phyloP scores from a whole-genome alignment of 2,888 invertebrate species.

The Cataglyphis rosenhaueri region DNA sequence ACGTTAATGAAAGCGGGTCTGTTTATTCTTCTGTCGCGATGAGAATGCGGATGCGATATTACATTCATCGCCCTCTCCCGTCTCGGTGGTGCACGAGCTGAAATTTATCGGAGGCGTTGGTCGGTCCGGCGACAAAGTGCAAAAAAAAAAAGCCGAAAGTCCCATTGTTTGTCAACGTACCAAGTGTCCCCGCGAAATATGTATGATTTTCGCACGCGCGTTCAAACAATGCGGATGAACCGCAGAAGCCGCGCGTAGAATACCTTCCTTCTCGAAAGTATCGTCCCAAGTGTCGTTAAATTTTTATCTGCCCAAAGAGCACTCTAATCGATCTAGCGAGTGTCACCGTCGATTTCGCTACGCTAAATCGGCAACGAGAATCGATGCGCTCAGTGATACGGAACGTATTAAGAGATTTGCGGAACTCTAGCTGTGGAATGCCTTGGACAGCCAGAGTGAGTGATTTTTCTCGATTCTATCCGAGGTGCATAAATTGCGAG shows the following conservation, averaged over 20 bases:
- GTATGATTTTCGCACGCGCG: slow-evolving; percentile 75
- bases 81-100: slow-evolving; percentile 57
- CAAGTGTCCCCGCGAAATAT: slow-evolving; percentile 73
- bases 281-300: slow-evolving; percentile 57
- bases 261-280: slow-evolving; percentile 44
- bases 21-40: slow-evolving; percentile 44
- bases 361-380: neutral
- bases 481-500: slow-evolving; percentile 28
- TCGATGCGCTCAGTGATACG: slow-evolving; percentile 28
- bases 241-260: slow-evolving; percentile 42
- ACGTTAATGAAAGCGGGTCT: slow-evolving; percentile 56
- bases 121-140: slow-evolving; percentile 62
- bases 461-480: slow-evolving; percentile 37
- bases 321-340: neutral
- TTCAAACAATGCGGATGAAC: slow-evolving; percentile 61
- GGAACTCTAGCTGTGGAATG: slow-evolving; percentile 8
- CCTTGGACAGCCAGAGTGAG: neutral
- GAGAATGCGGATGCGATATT: slow-evolving; percentile 31
- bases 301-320: neutral
- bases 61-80: neutral
- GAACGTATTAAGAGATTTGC: slow-evolving; percentile 35
- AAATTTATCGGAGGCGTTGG: slow-evolving; percentile 70
- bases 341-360: slow-evolving; percentile 4
- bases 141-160: slow-evolving; percentile 72
- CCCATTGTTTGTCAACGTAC: slow-evolving; percentile 69